These are phyloP conservation scores for Lepilemur ruficaudatus DNA, from an alignment of 2,797 vertebrate genomes.

Conservation along the genomic window DNA sequence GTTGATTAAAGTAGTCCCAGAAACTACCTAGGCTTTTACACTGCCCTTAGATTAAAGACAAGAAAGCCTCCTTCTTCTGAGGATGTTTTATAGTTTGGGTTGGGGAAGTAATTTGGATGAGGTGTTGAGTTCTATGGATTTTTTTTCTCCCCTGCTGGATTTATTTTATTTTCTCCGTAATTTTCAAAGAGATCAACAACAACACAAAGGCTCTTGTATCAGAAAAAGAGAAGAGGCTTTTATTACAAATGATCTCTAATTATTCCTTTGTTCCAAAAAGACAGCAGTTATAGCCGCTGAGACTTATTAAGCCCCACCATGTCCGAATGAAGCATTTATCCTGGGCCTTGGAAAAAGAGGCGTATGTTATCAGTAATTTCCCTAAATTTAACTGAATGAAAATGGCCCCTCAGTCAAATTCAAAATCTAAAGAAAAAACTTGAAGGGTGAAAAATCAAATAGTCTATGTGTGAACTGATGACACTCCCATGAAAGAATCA, in stretches of 20 bases:
- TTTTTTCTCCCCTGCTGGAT: background rate
- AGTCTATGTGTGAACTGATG: slow-evolving; percentile 30
- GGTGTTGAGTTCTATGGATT: slow-evolving; percentile 54
- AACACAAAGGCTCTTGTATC: slow-evolving; percentile 91
- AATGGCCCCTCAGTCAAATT: slow-evolving; percentile 79
- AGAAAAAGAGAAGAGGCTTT: slow-evolving; percentile 95
- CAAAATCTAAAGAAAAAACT: slow-evolving; percentile 73
- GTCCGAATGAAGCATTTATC: slow-evolving; percentile 88
- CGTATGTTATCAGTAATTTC: slow-evolving; percentile 88
- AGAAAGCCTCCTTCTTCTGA: slow-evolving; percentile 85
- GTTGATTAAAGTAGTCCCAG: slow-evolving; percentile 96
- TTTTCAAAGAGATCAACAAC: slow-evolving; percentile 96
- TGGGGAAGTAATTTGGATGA: slow-evolving; percentile 50
- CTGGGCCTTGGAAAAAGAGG: slow-evolving; percentile 80
- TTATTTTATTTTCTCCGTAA: slow-evolving; percentile 81
- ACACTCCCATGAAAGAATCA: slow-evolving; percentile 13
- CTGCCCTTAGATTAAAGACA: slow-evolving; percentile 96
- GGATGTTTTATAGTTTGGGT: slow-evolving; percentile 50
- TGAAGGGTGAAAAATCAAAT: slow-evolving; percentile 35
- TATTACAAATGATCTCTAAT: slow-evolving; percentile 99
- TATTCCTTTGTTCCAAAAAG: slow-evolving; percentile 94
- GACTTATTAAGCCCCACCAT: slow-evolving; percentile 86
- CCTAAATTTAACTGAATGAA: slow-evolving; percentile 86
- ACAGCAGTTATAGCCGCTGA: slow-evolving; percentile 88
- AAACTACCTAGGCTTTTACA: slow-evolving; percentile 89